Percentiles rank a stretch among this genome's conserved stretches.
phyloP scores from a whole-genome alignment of 2,113 vertebrate genomes.

The Stictonetta naevosa region DNA sequence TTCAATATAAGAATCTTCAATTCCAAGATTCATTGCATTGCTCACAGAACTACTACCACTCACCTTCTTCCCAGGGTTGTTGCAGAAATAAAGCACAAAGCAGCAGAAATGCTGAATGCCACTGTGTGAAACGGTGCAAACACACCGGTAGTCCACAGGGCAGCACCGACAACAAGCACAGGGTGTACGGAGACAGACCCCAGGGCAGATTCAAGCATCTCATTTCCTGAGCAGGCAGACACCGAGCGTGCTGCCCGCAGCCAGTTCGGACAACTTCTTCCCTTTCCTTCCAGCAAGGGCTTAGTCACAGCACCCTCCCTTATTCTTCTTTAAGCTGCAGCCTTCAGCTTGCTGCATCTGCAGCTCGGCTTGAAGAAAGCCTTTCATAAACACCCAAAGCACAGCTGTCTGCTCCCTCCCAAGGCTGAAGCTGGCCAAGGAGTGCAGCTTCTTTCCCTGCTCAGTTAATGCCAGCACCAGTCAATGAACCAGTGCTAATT shows the following conservation, averaged over 20 bases:
- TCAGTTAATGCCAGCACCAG: not conserved
- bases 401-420: not conserved
- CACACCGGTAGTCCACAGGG: not conserved
- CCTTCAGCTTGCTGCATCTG: not conserved
- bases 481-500: not conserved
- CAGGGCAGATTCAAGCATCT: not conserved
- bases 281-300: not conserved
- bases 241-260: not conserved
- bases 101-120: not conserved
- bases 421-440: not conserved
- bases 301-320: not conserved
- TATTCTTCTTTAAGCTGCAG: not conserved
- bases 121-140: not conserved
- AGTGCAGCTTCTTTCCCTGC: not conserved
- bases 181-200: accelerated
- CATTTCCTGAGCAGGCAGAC: not conserved
- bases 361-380: not conserved
- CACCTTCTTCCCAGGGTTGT: not conserved
- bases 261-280: not conserved
- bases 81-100: not conserved
- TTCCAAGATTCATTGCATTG: not conserved
- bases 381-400: not conserved
- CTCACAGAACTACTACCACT: not conserved
- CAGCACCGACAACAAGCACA: accelerated
- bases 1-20: not conserved